Evolutionary conservation across 2,113 vertebrate genomes (phyloP), one percentile per base, ranked within the genome.

Genomic region (Pogonocichla stellata): DNA sequence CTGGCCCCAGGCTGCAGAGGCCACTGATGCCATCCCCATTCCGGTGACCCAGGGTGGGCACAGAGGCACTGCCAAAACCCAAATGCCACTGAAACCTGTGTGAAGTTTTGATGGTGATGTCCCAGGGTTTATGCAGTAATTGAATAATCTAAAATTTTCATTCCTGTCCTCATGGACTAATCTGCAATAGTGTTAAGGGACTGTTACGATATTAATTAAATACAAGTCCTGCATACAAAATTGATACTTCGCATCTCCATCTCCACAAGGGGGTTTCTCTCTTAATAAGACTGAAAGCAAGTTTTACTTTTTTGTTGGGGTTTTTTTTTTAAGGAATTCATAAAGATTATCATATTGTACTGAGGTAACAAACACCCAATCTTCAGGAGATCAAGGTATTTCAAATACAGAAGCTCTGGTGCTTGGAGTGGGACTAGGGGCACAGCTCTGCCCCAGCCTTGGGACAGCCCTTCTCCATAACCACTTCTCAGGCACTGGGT

Each of bases 131-230:
- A 74, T 8, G n/a, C 71, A 71, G 86, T 94, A 96, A 95, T 81
- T 86, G 95, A 95, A 96, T 96, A 94, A 93, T 91, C 95, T 96
- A 80, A 96, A 95, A 93, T 95, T 95, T 94, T 97, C 96, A 95
- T 91, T 83, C 82, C 12, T 84, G 94, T 95, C 97, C 97, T 97
- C 33, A 1, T n/a, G 95, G 94, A 95, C 96, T 96, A 96, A 96
- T 96, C 90, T 95, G 94, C 90, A 93, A 72, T 72, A 94, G 95
- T 25, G 82, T 88, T 92, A 79, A 96, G 97, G 94, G 96, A 97
- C 94, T 88, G 90, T 90, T 88, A 95, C 15, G 96, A 85, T 93
- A 95, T 96, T 97, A 97, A 97, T 97, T 95, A 97, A 98, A 97
- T 94, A 92, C 93, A 93, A 89, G 86, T 91, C 96, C 94, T 80